phyloP scores from a whole-genome alignment of 1,140 invertebrate genomes.

The Gryllus bimaculatus region DNA sequence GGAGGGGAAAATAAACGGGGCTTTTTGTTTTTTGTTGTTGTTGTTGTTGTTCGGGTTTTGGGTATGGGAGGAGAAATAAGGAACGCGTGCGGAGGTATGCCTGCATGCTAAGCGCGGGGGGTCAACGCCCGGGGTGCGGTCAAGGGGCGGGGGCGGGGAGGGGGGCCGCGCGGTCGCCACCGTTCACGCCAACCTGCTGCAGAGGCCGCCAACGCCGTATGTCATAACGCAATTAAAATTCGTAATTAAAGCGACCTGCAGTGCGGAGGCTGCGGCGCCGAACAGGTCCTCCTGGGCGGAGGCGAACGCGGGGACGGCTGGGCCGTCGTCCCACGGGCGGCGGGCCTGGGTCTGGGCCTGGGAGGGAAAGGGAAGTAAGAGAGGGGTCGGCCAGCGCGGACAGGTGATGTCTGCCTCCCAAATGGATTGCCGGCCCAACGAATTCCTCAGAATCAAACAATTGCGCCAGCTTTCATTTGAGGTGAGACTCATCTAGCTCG shows the following conservation, averaged over 20 bases:
- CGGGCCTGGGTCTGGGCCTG: too few relatives aligned
- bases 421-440: too few relatives aligned
- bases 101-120: background rate
- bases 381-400: too few relatives aligned
- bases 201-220: background rate
- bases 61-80: background rate
- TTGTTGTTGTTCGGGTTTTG: too few relatives aligned
- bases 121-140: background rate
- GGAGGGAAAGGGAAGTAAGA: too few relatives aligned
- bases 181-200: background rate
- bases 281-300: background rate
- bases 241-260: background rate
- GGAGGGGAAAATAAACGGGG: background rate
- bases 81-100: background rate
- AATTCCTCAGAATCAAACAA: too few relatives aligned
- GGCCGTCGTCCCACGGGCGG: too few relatives aligned
- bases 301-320: background rate
- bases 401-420: too few relatives aligned
- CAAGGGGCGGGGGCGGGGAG: too few relatives aligned
- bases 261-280: too few relatives aligned
- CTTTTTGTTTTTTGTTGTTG: background rate
- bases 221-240: conserved; percentile 5
- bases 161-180: background rate
- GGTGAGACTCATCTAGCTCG: too few relatives aligned
- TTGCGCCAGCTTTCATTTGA: too few relatives aligned